Evolutionary conservation across 2,113 vertebrate genomes (phyloP), one percentile per base, ranked within the genome.

Genomic region (Pampusana beccarii): DNA sequence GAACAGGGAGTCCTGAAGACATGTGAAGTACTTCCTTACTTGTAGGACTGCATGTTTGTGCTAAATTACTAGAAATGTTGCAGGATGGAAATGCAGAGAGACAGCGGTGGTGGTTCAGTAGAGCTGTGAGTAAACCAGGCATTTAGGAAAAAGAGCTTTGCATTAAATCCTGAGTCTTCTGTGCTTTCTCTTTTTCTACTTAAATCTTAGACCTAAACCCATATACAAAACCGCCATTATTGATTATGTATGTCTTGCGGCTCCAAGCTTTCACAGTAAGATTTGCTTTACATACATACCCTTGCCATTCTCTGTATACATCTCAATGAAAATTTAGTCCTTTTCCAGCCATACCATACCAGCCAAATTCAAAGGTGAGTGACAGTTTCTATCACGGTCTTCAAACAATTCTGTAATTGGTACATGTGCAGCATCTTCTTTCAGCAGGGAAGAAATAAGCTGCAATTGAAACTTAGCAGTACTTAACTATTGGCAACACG

Each of bases 1-100:
- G 92, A 84, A 87, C 53, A 94, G 66, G 73, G 86, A 96, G 86
- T 86, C 83, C 80, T 89, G 28, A 92, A 93, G 75, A 87, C 17
- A 79, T 66, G 42, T 57, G 80, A 92, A 89, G 82, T 79, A 75
- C 44, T 96, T 92, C 61, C 88, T 75, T 94, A 78, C 73, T 90
- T 86, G 67, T 57, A 94, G 42, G 80, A 88, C 48, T 84, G 31
- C 20, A 13, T 38, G 15, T 50, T 74, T 57, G 42, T 62, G 60
- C 80, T 93, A 80, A 94, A 74, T 88, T 88, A 85, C 81, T 79
- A 48, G 57, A 89, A 96, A 84, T 57, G 0, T 53, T 81, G 40
- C 33, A 62, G 53, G 28, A 66, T 77, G 10, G 57, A 83, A 93
- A 96, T 25, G 26, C 48, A 93, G 67, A 65, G n/a, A 83, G 19